phyloP scores from a whole-genome alignment of 2,888 invertebrate genomes.

The Sympetrum striolatum region DNA sequence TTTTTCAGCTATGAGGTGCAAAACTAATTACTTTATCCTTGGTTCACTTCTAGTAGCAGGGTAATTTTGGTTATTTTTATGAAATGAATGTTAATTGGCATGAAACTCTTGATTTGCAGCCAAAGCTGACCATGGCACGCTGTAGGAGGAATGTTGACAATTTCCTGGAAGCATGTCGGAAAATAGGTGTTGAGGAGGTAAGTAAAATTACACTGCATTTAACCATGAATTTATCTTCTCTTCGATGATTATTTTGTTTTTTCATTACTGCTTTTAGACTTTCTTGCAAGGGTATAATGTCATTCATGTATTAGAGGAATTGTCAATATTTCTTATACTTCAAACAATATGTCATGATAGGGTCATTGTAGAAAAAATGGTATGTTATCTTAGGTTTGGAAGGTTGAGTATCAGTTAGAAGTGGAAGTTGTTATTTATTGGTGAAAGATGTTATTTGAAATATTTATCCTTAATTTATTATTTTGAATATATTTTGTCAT shows the following conservation, averaged over 20 bases:
- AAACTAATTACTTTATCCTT: background rate
- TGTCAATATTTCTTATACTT: too few species aligned
- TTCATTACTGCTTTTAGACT: background rate
- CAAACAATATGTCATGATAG: background rate
- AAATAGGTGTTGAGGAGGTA: slow-evolving; percentile 94
- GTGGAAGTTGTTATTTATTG: background rate
- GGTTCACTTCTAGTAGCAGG: background rate
- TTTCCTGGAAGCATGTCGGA: slow-evolving; percentile 91
- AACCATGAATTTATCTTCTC: background rate
- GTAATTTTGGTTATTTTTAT: too few species aligned
- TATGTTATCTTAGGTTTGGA: background rate
- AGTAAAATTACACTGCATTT: slow-evolving; percentile 56
- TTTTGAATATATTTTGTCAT: too few species aligned
- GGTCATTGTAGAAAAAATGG: background rate
- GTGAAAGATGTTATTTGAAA: too few species aligned
- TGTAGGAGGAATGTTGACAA: slow-evolving; percentile 95
- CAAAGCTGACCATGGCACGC: slow-evolving; percentile 92
- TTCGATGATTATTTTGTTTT: background rate
- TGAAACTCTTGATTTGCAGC: slow-evolving; percentile 66
- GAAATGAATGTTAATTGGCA: too few species aligned
- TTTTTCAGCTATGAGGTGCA: too few species aligned
- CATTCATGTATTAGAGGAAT: too few species aligned
- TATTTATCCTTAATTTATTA: too few species aligned
- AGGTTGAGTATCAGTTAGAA: background rate
- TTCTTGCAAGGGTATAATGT: too few species aligned